phyloP scores from a whole-genome alignment of 2,113 vertebrate species.

The Cacatua alba region DNA sequence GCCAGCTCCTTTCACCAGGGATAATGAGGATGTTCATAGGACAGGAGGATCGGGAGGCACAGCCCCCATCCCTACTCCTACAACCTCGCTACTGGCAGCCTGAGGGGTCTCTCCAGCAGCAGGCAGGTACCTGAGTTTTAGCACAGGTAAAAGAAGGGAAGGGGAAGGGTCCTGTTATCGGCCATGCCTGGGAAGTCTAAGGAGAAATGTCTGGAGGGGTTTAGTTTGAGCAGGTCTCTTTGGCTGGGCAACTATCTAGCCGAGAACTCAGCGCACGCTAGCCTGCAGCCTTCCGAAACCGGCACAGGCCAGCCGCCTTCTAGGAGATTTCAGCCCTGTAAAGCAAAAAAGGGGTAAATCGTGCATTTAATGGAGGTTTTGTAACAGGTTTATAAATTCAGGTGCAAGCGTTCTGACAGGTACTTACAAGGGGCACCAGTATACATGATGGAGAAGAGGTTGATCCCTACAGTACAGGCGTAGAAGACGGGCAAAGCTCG shows the following conservation, averaged over 20 bases:
- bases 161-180: slow-evolving; percentile 41
- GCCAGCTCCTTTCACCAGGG: slow-evolving; percentile 51
- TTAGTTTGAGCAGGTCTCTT: slow-evolving; percentile 78
- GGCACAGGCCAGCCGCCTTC: slow-evolving; percentile 93
- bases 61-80: neutral
- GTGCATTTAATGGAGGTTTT: slow-evolving; percentile 87
- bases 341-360: slow-evolving; percentile 93
- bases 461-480: slow-evolving; percentile 89
- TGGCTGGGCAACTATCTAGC: slow-evolving; percentile 77
- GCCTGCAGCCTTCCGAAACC: slow-evolving; percentile 91
- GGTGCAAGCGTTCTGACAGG: slow-evolving; percentile 17
- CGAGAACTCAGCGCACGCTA: slow-evolving; percentile 83
- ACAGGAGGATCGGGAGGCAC: neutral
- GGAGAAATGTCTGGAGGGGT: slow-evolving; percentile 79
- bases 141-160: slow-evolving; percentile 43
- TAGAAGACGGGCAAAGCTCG: slow-evolving; percentile 93
- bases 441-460: slow-evolving; percentile 95
- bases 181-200: slow-evolving; percentile 74
- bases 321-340: slow-evolving; percentile 93
- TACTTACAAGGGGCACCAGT: slow-evolving; percentile 92
- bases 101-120: neutral
- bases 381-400: slow-evolving; percentile 42
- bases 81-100: neutral
- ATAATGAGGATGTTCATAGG: neutral
- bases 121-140: slow-evolving; percentile 32